Percentiles rank a stretch among this genome's conserved stretches.
Evolutionary conservation across 2,797 vertebrate species (phyloP).

Genomic region (Gymnodraco acuticeps): DNA sequence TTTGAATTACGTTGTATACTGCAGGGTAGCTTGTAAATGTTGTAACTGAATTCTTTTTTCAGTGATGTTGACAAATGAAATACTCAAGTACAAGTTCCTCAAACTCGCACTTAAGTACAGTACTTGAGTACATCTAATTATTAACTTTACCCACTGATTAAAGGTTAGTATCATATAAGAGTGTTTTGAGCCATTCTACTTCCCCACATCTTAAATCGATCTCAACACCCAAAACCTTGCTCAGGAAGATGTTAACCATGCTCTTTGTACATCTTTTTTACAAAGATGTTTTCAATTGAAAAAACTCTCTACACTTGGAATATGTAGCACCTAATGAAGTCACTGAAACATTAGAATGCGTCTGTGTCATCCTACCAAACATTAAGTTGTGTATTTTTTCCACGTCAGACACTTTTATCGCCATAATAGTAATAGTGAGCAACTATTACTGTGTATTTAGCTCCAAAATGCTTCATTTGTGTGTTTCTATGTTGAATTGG

Average conservation of each 20-base stretch:
- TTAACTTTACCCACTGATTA: too few relatives aligned
- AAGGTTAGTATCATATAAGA: background rate
- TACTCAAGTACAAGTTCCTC: too few relatives aligned
- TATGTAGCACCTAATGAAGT: background rate
- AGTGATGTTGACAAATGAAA: too few relatives aligned
- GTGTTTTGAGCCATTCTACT: background rate
- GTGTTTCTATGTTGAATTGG: conserved; percentile 34
- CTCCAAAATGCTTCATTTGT: background rate
- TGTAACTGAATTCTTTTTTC: too few relatives aligned
- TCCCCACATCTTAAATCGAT: too few relatives aligned
- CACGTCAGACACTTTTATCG: background rate
- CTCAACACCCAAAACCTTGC: background rate
- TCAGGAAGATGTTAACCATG: background rate
- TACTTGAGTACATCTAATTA: too few relatives aligned
- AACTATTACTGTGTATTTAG: conserved; percentile 1
- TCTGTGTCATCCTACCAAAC: background rate
- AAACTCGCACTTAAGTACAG: too few relatives aligned
- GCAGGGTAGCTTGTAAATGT: too few relatives aligned
- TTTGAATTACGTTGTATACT: too few relatives aligned
- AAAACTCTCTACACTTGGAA: background rate
- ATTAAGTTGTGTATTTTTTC: background rate
- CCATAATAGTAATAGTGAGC: background rate
- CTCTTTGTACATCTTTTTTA: background rate
- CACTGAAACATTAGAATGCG: background rate
- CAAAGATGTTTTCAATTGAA: background rate